Base-by-base conservation (phyloP, 1,140 invertebrate species). In the Maniola jurtina region DNA sequence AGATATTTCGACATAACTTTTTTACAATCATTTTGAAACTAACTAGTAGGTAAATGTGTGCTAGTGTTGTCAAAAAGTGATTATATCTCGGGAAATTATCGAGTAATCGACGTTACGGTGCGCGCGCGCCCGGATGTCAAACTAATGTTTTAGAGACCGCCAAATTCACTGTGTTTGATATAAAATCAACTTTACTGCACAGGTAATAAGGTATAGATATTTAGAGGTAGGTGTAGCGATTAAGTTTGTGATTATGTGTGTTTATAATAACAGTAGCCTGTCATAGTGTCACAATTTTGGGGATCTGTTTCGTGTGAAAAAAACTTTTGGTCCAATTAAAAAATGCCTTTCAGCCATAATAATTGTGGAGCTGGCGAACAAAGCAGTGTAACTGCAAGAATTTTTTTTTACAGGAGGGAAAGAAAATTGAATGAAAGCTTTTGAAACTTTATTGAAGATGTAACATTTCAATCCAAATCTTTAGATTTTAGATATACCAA, bases 41-140 rank as follows among this genome's bases (percentile, higher is more conserved):
- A 77, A 72, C 79, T 75, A 73, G 62, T 58, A 48, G 58, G 25
- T 66, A 38, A 45, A 61, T 47, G 40, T 48, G 48, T 11, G 34
- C 33, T 61, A 36, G 59, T 50, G 79, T 86, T 86, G 84, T 86
- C 84, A 86, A 86, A 85, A 86, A 71, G 63, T 78, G 84, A 86
- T 71, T 70, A 73, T 76, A 88, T 86, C 86, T 81, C 66, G 56
- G 74, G 59, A 86, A 88, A 88, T 88, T 86, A 86, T 88, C 83
- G 77, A 86, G 73, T 88, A 88, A 86, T 86, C 84, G 84, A 79
- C 79, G 83, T 81, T 77, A 80, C 78, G 81, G 75, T 85, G 84
- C 86, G 83, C 84, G 66, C 77, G 77, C 86, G 83, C 79, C 80
- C 42, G 85, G 82, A 85, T 84, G 84, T 85, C 81, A 83, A 83